These are phyloP conservation scores for Microplitis mediator DNA, from an alignment of 1,140 invertebrate genomes.

Conservation along the genomic window DNA sequence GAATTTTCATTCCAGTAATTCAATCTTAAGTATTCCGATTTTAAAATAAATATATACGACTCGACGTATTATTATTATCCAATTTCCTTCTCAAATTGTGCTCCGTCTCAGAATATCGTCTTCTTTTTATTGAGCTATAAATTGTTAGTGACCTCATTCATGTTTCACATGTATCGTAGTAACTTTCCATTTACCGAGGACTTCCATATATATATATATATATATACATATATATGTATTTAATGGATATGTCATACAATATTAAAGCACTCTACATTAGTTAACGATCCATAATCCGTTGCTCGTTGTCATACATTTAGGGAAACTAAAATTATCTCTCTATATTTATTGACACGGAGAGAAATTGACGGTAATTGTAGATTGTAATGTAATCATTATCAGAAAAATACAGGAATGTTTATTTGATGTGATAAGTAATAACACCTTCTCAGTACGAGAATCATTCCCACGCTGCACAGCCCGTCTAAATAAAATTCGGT, in stretches of 20 bases:
- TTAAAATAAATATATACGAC: background rate
- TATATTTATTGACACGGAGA: too few species aligned
- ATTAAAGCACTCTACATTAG: background rate
- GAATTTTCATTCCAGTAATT: too few species aligned
- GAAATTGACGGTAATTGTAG: too few species aligned
- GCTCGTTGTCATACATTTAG: too few species aligned
- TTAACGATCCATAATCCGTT: background rate
- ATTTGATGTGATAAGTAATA: too few species aligned
- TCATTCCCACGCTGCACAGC: too few species aligned
- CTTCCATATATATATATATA: background rate
- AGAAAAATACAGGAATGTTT: too few species aligned
- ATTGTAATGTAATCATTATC: too few species aligned
- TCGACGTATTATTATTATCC: background rate
- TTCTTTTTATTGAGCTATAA: slow-evolving; percentile 20
- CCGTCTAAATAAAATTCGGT: too few species aligned
- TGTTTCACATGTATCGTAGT: background rate
- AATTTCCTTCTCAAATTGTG: background rate
- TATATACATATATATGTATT: background rate
- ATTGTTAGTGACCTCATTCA: slow-evolving; percentile 16
- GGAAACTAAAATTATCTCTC: too few species aligned
- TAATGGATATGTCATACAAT: background rate
- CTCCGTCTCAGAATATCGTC: slow-evolving; percentile 6
- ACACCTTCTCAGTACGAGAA: too few species aligned
- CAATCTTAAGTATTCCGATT: background rate
- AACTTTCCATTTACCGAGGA: background rate